Conservation (phyloP, 92 coral and sea anemone genomes). For the Montipora capitata region DNA sequence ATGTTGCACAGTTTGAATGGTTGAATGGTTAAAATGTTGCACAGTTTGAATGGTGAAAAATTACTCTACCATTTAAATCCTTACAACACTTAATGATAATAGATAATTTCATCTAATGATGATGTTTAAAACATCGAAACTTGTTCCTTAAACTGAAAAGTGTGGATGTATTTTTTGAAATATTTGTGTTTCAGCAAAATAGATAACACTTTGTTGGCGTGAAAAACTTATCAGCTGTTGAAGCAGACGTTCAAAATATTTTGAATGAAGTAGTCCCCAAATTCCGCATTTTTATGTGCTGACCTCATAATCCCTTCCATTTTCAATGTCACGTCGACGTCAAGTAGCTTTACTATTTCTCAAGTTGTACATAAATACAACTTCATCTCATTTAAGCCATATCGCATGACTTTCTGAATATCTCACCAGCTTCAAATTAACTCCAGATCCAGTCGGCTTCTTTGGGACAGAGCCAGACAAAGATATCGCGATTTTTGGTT, state of each 20-base stretch:
- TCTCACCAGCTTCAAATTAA: conserved; percentile 74
- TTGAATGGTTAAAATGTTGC: no score
- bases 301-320: not conserved
- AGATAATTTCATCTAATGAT: no score
- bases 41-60: no score
- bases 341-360: no score
- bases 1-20: no score
- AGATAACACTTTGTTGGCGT: not conserved
- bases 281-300: conserved; percentile 9
- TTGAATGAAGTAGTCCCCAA: not conserved
- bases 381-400: no score
- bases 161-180: not conserved
- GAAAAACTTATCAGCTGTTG: not conserved
- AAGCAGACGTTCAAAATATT: not conserved
- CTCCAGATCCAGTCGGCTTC: conserved; percentile 49
- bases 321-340: not conserved
- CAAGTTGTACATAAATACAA: no score
- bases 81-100: no score
- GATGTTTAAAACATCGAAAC: no score
- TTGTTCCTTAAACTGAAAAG: no score
- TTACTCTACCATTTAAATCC: no score
- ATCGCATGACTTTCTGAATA: not conserved
- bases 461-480: conserved; percentile 51
- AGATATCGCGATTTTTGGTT: conserved; percentile 71
- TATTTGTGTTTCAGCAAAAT: no score